Conservation (phyloP, 2,113 vertebrate species). For the Rhegmatorhina hoffmannsi region DNA sequence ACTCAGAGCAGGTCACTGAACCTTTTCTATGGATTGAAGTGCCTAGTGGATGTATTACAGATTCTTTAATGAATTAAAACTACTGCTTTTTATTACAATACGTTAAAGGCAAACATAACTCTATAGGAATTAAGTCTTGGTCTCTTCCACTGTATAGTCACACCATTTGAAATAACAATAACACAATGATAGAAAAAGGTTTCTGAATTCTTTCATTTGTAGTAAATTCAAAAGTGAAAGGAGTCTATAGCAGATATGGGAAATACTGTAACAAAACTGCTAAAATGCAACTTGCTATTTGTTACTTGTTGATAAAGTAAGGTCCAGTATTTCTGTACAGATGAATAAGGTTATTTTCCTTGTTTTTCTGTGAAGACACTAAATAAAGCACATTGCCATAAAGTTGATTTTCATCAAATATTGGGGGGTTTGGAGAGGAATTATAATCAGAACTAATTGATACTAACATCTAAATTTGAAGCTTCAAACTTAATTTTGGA, state of each 20-base stretch:
- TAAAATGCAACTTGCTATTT: neutral
- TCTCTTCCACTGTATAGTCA: neutral
- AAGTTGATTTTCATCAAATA: neutral
- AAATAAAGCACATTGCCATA: neutral
- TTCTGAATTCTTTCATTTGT: neutral
- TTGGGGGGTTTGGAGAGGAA: neutral
- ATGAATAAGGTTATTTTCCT: neutral
- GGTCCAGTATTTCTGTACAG: neutral
- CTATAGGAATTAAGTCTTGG: neutral
- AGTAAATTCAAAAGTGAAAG: neutral
- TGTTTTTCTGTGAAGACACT: neutral
- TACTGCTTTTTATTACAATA: neutral
- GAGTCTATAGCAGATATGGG: neutral
- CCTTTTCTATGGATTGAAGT: conserved; percentile 9
- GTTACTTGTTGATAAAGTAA: neutral
- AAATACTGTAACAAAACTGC: neutral
- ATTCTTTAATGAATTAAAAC: conserved; percentile 30
- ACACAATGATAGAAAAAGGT: neutral
- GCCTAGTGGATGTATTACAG: neutral
- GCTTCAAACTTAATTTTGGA: neutral
- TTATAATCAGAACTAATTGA: neutral
- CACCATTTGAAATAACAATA: neutral
- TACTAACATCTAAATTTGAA: neutral
- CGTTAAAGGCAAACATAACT: neutral
- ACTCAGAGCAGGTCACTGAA: neutral